Percentiles rank a stretch among this genome's conserved stretches.
Conservation (phyloP, 30 jellyfish, hydroid and myxozoan species). For the Pelagia noctiluca region DNA sequence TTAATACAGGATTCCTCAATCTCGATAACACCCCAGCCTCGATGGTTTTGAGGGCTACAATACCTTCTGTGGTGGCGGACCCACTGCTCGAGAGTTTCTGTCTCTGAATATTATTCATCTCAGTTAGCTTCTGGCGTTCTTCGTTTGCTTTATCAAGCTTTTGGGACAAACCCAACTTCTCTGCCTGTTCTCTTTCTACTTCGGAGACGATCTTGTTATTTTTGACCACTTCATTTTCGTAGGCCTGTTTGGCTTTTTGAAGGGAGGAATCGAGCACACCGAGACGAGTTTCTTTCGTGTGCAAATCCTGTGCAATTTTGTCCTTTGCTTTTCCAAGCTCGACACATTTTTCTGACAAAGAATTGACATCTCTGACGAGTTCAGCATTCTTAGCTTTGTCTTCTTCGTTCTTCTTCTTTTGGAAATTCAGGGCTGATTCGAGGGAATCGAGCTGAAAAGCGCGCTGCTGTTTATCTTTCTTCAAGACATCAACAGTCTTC, state of each 20-base stretch:
- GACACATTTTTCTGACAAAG: slow-evolving; percentile 55
- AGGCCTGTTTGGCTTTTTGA: slow-evolving; percentile 58
- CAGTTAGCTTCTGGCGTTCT: slow-evolving; percentile 59
- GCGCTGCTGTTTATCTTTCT: slow-evolving; percentile 80
- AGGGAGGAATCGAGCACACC: slow-evolving; percentile 81
- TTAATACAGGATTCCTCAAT: too few species aligned
- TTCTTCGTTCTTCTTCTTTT: slow-evolving; percentile 83
- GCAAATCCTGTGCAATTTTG: slow-evolving; percentile 81
- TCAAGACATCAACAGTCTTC: slow-evolving; percentile 66
- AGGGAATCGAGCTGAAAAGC: slow-evolving; percentile 72
- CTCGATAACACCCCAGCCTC: background rate
- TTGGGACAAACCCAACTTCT: slow-evolving; percentile 9
- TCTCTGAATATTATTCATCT: slow-evolving; percentile 60
- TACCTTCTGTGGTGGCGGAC: slow-evolving; percentile 48
- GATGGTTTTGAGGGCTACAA: background rate
- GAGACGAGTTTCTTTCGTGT: slow-evolving; percentile 72
- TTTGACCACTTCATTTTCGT: slow-evolving; percentile 46
- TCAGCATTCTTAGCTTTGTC: slow-evolving; percentile 54
- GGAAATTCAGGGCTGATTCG: slow-evolving; percentile 81
- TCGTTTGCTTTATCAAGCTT: slow-evolving; percentile 43
- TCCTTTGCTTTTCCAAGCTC: slow-evolving; percentile 49
- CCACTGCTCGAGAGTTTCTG: slow-evolving; percentile 69
- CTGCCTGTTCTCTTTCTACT: slow-evolving; percentile 61
- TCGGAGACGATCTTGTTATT: slow-evolving; percentile 28
- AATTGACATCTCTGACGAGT: slow-evolving; percentile 70